Conservation (phyloP, 2,113 vertebrate genomes). For the Triplophysa rosa region DNA sequence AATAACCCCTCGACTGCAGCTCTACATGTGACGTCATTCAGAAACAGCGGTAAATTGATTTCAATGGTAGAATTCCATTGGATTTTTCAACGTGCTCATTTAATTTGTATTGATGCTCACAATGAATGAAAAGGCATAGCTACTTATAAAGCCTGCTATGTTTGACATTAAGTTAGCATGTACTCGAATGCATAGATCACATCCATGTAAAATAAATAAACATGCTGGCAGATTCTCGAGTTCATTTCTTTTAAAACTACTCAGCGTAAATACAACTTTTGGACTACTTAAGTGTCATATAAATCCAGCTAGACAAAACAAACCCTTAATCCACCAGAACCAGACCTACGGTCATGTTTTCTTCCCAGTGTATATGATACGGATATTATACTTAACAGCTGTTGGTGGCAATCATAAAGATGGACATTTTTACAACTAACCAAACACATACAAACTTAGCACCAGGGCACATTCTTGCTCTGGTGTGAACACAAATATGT, state of each 20-base stretch:
- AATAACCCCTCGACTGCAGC: slow-evolving; percentile 25
- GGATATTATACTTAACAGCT: not conserved
- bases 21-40: slow-evolving; percentile 5
- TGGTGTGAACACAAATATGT: slow-evolving; percentile 10
- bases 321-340: slow-evolving; percentile 4
- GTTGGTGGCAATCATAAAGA: not conserved
- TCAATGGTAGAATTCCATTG: slow-evolving; percentile 3
- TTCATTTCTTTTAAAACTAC: not conserved
- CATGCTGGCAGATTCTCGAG: not conserved
- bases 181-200: not conserved
- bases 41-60: not conserved
- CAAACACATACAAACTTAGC: not conserved
- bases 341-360: not conserved
- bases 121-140: not conserved
- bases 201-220: not conserved
- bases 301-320: not conserved
- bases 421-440: not conserved
- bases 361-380: not conserved
- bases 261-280: not conserved
- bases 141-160: not conserved
- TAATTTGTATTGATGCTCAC: not conserved
- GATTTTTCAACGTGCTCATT: not conserved
- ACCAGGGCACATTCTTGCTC: not conserved
- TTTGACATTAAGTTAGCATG: not conserved
- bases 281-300: not conserved